Base-by-base conservation (phyloP, 1,140 invertebrate genomes). In the Dendrolimus punctatus region DNA sequence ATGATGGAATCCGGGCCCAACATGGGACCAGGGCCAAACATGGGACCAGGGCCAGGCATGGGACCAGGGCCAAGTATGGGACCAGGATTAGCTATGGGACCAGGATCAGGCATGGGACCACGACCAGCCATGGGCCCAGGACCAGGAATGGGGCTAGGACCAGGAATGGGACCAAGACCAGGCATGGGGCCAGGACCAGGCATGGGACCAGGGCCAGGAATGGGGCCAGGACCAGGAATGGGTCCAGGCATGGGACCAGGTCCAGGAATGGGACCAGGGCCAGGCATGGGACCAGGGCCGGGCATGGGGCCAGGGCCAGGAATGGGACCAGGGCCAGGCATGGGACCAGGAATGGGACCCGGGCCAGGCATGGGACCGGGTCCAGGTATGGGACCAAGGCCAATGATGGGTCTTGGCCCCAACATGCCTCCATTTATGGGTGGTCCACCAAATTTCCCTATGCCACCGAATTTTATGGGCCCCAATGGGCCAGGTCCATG, bases 401-500 rank as follows among this genome's bases (percentile, higher is more conserved):
- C 46, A 3, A 65, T 66, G 55, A 73, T 71, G 68, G 64, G 64
- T 6, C 67, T 72, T 43, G 55, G 58, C 40, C 50, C 52, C 3
- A 62, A 58, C 7, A 69, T 67, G 59, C 68, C 68, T 8, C 64
- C 67, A 37, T 81, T 81, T 49, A 73, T 79, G 63, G 75, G 74
- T 46, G 74, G 74, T 5, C 76, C 80, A 4, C 72, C 76, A 6
- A 79, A 79, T 53, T 78, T 68, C 51, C 67, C 71, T 9, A 80
- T 80, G 76, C 77, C 77, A 8, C 79, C 80, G 9, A 77, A 77
- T 58, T 78, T 81, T 43, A 79, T 77, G 66, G 74, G 77, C 5
- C 76, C 78, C 4, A 80, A 80, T 68, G 70, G 74, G 40, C 71
- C 70, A 47, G 68, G 71, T 41, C 73, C 73, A 38, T 53, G 45